These are phyloP conservation scores for Siphamia tubifer DNA, from an alignment of 2,113 vertebrate species.

Conservation along the genomic window DNA sequence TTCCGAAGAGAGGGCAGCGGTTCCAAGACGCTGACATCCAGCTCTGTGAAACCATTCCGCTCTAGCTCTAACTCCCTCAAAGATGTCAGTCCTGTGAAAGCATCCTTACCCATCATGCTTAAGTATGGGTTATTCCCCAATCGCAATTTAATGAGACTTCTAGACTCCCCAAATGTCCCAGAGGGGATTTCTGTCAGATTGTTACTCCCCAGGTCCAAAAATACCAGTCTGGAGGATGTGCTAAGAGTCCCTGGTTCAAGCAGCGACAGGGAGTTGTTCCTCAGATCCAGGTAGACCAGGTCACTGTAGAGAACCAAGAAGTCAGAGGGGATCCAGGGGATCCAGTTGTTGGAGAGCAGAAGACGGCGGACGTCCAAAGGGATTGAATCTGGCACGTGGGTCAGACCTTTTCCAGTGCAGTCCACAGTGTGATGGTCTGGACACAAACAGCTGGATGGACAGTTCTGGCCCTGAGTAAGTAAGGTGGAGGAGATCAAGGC, in stretches of 20 bases:
- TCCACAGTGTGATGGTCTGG: slow-evolving; percentile 91
- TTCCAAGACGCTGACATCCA: slow-evolving; percentile 82
- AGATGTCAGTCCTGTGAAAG: slow-evolving; percentile 86
- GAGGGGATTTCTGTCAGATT: slow-evolving; percentile 88
- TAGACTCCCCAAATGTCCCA: slow-evolving; percentile 85
- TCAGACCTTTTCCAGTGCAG: slow-evolving; percentile 87
- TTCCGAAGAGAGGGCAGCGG: slow-evolving; percentile 84
- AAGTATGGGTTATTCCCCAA: slow-evolving; percentile 89
- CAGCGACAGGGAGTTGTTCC: slow-evolving; percentile 88
- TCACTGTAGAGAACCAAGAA: slow-evolving; percentile 92
- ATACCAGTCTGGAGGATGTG: slow-evolving; percentile 88
- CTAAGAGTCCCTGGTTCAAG: slow-evolving; percentile 89
- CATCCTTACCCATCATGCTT: slow-evolving; percentile 82
- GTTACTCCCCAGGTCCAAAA: slow-evolving; percentile 90
- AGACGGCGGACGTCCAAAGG: slow-evolving; percentile 90
- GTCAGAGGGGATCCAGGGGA: slow-evolving; percentile 87
- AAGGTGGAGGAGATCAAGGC: slow-evolving; percentile 73
- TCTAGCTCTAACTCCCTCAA: slow-evolving; percentile 90
- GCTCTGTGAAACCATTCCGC: slow-evolving; percentile 83
- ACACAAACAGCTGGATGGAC: slow-evolving; percentile 88
- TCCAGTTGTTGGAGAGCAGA: slow-evolving; percentile 89
- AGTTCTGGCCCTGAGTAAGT: slow-evolving; percentile 73
- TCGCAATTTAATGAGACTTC: slow-evolving; percentile 87
- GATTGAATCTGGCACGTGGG: slow-evolving; percentile 85
- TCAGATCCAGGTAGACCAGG: slow-evolving; percentile 90